These are phyloP conservation scores for Lasioglossum marginatum DNA, from an alignment of 2,888 invertebrate species.

Conservation along the genomic window DNA sequence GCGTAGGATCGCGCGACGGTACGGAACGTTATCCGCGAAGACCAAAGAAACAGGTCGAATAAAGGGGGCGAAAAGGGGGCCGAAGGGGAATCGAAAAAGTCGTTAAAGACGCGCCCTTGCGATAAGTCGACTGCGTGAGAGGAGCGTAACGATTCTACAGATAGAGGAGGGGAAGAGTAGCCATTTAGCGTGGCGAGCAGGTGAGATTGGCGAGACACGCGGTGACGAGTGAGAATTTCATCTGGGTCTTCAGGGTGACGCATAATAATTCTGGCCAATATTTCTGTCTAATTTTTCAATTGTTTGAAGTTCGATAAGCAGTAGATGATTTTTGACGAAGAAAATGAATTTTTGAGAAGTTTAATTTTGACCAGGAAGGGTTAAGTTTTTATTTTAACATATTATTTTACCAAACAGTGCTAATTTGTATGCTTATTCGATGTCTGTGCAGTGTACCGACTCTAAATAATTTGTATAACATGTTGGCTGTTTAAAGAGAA, in stretches of 20 bases:
- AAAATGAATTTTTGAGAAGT: background rate
- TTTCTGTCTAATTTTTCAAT: background rate
- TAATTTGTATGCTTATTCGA: background rate
- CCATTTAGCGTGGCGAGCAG: conserved; percentile 64
- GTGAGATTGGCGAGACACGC: conserved; percentile 56
- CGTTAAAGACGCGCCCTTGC: conserved; percentile 45
- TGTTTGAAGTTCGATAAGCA: background rate
- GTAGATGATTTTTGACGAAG: background rate
- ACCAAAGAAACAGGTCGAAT: conserved; percentile 31
- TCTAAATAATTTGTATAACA: background rate
- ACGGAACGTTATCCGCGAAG: conserved; percentile 27
- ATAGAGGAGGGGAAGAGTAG: conserved; percentile 35
- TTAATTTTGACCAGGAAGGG: background rate
- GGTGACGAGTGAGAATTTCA: conserved; percentile 36
- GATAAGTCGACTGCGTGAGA: conserved; percentile 34
- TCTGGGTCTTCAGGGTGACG: conserved; percentile 51
- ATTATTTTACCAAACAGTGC: background rate
- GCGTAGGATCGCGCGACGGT: conserved; percentile 8
- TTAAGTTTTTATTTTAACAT: background rate
- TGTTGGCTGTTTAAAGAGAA: background rate
- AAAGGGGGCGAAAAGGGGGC: background rate
- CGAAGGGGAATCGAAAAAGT: conserved; percentile 25
- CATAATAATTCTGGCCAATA: conserved; percentile 36
- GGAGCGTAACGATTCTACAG: conserved; percentile 43
- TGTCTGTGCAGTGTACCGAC: background rate